These are phyloP conservation scores for Pomacea canaliculata DNA, from an alignment of 2,888 invertebrate genomes.

Conservation along the genomic window DNA sequence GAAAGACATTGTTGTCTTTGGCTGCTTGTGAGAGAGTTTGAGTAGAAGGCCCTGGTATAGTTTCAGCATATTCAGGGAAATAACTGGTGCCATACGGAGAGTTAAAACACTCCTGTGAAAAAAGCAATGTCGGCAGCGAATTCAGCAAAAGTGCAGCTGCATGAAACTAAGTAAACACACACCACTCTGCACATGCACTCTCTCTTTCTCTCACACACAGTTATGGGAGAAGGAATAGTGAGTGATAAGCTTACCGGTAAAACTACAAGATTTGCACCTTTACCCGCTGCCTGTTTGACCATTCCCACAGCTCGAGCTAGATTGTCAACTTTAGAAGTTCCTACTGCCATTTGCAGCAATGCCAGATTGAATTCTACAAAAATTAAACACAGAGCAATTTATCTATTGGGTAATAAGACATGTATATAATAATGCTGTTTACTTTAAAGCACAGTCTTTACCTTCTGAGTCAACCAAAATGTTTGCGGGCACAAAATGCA, in stretches of 20 bases:
- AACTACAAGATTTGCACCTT: conserved; percentile 77
- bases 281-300: conserved; percentile 78
- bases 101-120: conserved; percentile 87
- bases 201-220: too few species aligned
- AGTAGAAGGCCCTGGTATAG: conserved; percentile 85
- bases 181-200: too few species aligned
- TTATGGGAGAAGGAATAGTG: not conserved
- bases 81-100: conserved; percentile 86
- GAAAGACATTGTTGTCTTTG: conserved; percentile 80
- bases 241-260: conserved; percentile 73
- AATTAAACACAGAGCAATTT: not conserved
- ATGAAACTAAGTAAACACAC: not conserved
- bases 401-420: not conserved
- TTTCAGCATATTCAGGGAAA: conserved; percentile 88
- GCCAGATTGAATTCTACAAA: conserved; percentile 79
- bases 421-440: too few species aligned
- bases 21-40: conserved; percentile 81
- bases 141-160: too few species aligned
- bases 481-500: too few species aligned
- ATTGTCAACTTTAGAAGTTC: conserved; percentile 82
- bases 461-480: too few species aligned
- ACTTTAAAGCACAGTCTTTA: too few species aligned
- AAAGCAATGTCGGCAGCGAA: not conserved
- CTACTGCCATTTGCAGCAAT: conserved; percentile 85
- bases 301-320: conserved; percentile 79